Base-by-base conservation (phyloP, 1,140 invertebrate species). In the Neodiprion fabricii region DNA sequence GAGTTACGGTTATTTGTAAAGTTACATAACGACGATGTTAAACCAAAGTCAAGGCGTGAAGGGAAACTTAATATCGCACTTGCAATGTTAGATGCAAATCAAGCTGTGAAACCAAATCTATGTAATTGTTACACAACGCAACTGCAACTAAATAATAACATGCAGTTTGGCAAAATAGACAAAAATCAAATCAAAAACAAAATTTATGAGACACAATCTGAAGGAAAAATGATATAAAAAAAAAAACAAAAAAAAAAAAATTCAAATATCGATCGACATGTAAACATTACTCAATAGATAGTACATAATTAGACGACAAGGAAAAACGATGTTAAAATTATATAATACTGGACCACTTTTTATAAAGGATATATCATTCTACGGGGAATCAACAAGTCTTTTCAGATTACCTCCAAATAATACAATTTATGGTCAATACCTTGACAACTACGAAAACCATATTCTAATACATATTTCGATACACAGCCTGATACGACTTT, bases 171-270 rank as follows among this genome's bases (percentile, higher is more conserved):
- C 72, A 73, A 77, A 77, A 76, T 67, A 71, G 71, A 47, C 72
- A 72, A 78, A 80, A 81, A 81, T 83, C 81, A 82, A 80, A 84
- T 50, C 11, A 72, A 68, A 68, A 66, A 76, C 61, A 67, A 75
- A 75, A 78, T 74, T 75, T 72, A 69, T 9, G 21, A 69, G 21
- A 69, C 11, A 21, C 3, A 69, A 14, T 65, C 7, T 69, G 7
- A 69, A 47, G 14, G 67, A 14, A 12, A 69, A 14, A 12, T 69
- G 1, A 9, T 68, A 68, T 21, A 1, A 17, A 68, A 10, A 61
- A 21, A 21, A 21, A 21, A 21, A 21, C 1, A 21, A 21, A 40
- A 40, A 40, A 40, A 40, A 3, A 40, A 40, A 40, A 40, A 40
- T 40, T 40, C 28, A 40, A 40, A 40, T 40, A 40, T 40, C 28